Base-by-base conservation (phyloP, 2,113 vertebrate species). In the Australoheros scitulus region DNA sequence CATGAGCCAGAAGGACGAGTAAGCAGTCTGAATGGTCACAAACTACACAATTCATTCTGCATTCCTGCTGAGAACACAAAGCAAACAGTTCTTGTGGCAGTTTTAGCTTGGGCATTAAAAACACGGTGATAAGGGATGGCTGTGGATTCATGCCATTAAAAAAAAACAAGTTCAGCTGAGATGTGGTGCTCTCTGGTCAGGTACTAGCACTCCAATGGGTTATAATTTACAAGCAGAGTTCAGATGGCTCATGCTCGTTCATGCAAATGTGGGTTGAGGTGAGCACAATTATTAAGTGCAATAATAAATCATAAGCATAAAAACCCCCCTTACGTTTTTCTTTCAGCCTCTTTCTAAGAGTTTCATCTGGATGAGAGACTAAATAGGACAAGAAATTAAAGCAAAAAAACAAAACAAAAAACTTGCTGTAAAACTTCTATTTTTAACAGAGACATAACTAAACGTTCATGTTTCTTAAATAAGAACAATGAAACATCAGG, bases 301-400 rank as follows among this genome's bases (percentile, higher is more conserved):
- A 78, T 76, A 77, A 83, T 76, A 85, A 89, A 94, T 75, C 65
- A 87, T 57, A 87, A 83, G 86, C 65, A 88, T 78, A 85, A 90
- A 93, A 93, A 76, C 75, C 88, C 94, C 94, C 93, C 98, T 99
- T 99, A 99, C 98, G 97, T 98, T 99, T 99, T 88, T 99, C 97
- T 96, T 97, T 99, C 91, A 99, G 97, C 96, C 97, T 99, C 97
- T 97, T 97, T 97, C 97, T 99, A 97, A 97, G 97, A 94, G 96
- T 97, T 96, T 98, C 98, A 95, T 98, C 98, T 97, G 97, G 95
- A 92, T 93, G 90, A 97, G 95, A 97, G 95, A 97, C 96, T 95
- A 92, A 92, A 95, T 91, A 91, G 93, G 91, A 96, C 92, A 95
- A 88, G 94, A 81, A 85, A 79, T 91, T 72, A 56, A 91, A 87